Conservation (phyloP, 2,888 invertebrate genomes). For the Diplazon laetatorius region DNA sequence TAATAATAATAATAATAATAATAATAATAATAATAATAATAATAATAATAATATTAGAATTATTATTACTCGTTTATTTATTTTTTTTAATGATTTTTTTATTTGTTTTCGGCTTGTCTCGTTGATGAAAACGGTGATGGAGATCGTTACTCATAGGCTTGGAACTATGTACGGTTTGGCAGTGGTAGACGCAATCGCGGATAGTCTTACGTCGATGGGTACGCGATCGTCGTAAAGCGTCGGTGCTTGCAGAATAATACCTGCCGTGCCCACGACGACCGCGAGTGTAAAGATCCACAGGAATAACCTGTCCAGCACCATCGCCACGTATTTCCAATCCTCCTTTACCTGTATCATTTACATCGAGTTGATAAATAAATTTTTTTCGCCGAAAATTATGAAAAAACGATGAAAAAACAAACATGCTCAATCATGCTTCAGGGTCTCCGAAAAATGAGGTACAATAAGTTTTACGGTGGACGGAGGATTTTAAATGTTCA, state of each 20-base stretch:
- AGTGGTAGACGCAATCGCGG: slow-evolving; percentile 94
- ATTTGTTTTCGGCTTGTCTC: too few relatives aligned
- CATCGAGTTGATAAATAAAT: neutral
- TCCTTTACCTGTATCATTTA: slow-evolving; percentile 90
- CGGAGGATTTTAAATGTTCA: too few relatives aligned
- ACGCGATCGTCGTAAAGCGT: slow-evolving; percentile 96
- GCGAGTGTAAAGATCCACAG: slow-evolving; percentile 98
- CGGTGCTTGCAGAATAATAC: slow-evolving; percentile 97
- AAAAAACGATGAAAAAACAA: slow-evolving; percentile 9
- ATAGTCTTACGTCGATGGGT: slow-evolving; percentile 93
- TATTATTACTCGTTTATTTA: too few relatives aligned
- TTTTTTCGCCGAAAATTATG: too few relatives aligned
- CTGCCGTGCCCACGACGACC: slow-evolving; percentile 96
- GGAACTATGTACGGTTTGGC: slow-evolving; percentile 90
- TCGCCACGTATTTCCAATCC: slow-evolving; percentile 99
- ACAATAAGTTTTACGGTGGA: too few relatives aligned
- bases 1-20: too few relatives aligned
- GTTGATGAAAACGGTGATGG: slow-evolving; percentile 55
- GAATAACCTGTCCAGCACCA: slow-evolving; percentile 98
- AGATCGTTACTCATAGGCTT: slow-evolving; percentile 77
- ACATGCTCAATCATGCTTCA: too few relatives aligned
- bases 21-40: too few relatives aligned
- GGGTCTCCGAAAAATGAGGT: too few relatives aligned
- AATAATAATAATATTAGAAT: too few relatives aligned
- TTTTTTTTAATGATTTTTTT: too few relatives aligned